Percentiles rank a stretch among this genome's conserved stretches.
phyloP scores from a whole-genome alignment of 2,888 invertebrate species.

The Elaeidobius kamerunicus region DNA sequence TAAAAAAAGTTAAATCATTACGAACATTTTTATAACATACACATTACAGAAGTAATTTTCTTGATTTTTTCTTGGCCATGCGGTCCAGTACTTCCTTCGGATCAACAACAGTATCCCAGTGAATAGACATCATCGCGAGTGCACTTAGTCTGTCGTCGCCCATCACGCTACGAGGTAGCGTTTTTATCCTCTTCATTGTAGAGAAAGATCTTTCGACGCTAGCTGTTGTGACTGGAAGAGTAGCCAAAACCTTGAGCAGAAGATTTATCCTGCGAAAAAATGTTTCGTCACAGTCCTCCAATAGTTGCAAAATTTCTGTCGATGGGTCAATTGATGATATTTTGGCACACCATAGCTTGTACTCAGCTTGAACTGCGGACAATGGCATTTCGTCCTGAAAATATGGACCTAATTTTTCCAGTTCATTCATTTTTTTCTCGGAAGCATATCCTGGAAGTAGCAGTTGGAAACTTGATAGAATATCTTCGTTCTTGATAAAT shows the following conservation, averaged over 20 bases:
- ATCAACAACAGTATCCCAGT: not conserved
- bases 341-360: slow-evolving; percentile 3
- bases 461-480: slow-evolving; percentile 3
- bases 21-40: too few relatives aligned
- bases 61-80: not conserved
- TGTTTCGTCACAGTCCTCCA: not conserved
- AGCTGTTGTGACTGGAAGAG: not conserved
- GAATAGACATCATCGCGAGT: not conserved
- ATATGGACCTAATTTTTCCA: slow-evolving; percentile 1
- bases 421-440: not conserved
- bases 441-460: slow-evolving; percentile 8
- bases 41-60: too few relatives aligned
- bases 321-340: not conserved
- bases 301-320: not conserved
- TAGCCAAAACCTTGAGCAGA: not conserved
- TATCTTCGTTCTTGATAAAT: not conserved
- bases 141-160: not conserved
- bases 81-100: not conserved
- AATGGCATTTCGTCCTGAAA: slow-evolving; percentile 2
- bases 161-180: not conserved
- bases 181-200: slow-evolving; percentile 1
- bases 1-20: too few relatives aligned
- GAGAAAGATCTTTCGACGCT: not conserved
- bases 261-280: not conserved
- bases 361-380: slow-evolving; percentile 6